These are phyloP conservation scores for Myiagra hebetior DNA, from an alignment of 2,113 vertebrate genomes.

Conservation along the genomic window DNA sequence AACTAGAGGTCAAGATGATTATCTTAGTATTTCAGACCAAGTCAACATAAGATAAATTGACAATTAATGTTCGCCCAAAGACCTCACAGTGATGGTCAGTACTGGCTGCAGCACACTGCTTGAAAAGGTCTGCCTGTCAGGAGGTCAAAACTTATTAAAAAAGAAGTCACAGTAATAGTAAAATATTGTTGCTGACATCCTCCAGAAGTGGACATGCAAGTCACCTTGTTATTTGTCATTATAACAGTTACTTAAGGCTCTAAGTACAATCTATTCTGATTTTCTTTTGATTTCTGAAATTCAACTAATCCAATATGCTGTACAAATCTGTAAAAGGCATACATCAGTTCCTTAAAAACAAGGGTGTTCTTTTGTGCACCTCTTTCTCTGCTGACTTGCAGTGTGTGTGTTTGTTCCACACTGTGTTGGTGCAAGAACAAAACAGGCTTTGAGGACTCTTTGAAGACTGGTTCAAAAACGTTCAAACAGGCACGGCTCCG, in stretches of 20 bases:
- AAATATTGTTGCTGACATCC: background rate
- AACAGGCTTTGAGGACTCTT: background rate
- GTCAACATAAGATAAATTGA: background rate
- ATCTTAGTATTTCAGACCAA: background rate
- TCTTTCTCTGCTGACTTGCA: background rate
- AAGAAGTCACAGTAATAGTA: background rate
- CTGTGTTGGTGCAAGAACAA: background rate
- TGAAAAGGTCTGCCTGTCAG: background rate
- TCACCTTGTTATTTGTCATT: background rate
- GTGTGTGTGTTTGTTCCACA: background rate
- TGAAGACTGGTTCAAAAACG: background rate
- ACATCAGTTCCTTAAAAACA: background rate
- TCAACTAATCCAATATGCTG: background rate
- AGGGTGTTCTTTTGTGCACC: background rate
- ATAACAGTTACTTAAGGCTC: background rate
- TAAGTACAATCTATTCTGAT: background rate
- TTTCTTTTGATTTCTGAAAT: background rate
- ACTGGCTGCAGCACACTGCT: background rate
- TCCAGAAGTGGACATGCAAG: background rate
- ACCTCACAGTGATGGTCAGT: background rate
- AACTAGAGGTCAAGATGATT: background rate
- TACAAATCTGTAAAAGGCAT: background rate
- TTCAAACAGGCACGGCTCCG: background rate
- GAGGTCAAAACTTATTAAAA: background rate
- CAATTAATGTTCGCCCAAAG: background rate